Conservation (phyloP, 2,888 invertebrate genomes). For the Thera obeliscata region DNA sequence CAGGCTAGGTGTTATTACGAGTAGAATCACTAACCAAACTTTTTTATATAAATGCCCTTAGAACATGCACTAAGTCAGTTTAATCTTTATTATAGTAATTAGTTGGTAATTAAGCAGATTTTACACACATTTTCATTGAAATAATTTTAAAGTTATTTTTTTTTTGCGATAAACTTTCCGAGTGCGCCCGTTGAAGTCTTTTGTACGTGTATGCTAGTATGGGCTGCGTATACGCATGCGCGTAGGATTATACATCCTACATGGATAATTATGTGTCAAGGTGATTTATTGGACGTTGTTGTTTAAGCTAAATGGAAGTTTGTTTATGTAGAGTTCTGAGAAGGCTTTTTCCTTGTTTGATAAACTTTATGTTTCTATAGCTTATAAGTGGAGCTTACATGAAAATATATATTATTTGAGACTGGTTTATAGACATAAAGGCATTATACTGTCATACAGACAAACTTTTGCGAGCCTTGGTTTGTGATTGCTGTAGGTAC, state of each 20-base stretch:
- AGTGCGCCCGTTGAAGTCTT: slow-evolving; percentile 35
- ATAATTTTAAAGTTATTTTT: neutral
- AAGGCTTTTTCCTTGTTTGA: slow-evolving; percentile 11
- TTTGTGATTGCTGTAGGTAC: neutral
- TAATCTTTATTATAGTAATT: neutral
- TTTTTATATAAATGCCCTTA: neutral
- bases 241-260: slow-evolving; percentile 41
- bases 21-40: neutral
- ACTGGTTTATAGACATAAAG: neutral
- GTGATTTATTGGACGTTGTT: slow-evolving; percentile 39
- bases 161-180: slow-evolving; percentile 9
- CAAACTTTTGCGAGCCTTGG: neutral
- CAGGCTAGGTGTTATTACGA: neutral
- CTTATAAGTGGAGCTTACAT: neutral
- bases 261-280: slow-evolving; percentile 40
- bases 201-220: slow-evolving; percentile 22
- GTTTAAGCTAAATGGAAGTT: slow-evolving; percentile 27
- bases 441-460: neutral
- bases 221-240: slow-evolving; percentile 28
- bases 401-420: neutral
- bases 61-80: neutral
- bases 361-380: neutral
- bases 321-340: slow-evolving; percentile 38
- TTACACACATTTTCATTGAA: neutral
- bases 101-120: neutral